These are phyloP conservation scores for Campylomormyrus numenius DNA, from an alignment of 2,113 vertebrate species.

Conservation along the genomic window DNA sequence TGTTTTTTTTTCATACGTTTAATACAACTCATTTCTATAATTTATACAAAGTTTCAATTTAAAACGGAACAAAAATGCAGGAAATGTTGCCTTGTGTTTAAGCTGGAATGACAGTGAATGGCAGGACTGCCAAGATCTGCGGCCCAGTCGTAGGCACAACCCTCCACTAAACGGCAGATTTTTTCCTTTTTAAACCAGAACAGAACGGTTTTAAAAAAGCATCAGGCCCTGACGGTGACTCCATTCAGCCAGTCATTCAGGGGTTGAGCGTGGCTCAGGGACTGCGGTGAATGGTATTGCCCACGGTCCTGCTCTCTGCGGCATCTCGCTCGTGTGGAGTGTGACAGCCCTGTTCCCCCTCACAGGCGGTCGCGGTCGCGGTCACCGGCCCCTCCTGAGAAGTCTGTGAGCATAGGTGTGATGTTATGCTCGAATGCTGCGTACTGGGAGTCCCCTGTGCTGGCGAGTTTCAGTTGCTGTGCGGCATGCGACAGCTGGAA, in stretches of 20 bases:
- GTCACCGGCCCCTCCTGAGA: constrained; percentile 64
- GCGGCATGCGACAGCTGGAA: constrained; percentile 93
- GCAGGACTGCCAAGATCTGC: not conserved
- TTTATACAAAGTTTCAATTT: not conserved
- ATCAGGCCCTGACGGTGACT: not conserved
- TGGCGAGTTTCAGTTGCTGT: constrained; percentile 88
- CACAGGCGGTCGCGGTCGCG: constrained; percentile 59
- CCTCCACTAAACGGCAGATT: not conserved
- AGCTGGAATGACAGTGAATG: not conserved
- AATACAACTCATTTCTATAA: not conserved
- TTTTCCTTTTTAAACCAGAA: not conserved
- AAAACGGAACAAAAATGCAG: not conserved
- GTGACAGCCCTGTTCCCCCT: not conserved
- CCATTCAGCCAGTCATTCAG: not conserved
- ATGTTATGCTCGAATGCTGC: constrained; percentile 88
- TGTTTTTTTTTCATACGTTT: not conserved
- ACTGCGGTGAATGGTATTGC: not conserved
- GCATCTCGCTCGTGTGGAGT: not conserved
- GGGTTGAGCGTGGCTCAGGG: not conserved
- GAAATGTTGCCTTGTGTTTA: not conserved
- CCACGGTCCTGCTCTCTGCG: not conserved
- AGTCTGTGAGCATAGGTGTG: constrained; percentile 88
- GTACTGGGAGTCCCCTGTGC: constrained; percentile 76
- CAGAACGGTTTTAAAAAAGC: not conserved
- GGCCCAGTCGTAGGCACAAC: not conserved